A percentile compares a stretch with the other conserved stretches of the same genome.
These are phyloP conservation scores for Spisula subtruncata DNA, from an alignment of 2,888 invertebrate genomes.

Conservation along the genomic window DNA sequence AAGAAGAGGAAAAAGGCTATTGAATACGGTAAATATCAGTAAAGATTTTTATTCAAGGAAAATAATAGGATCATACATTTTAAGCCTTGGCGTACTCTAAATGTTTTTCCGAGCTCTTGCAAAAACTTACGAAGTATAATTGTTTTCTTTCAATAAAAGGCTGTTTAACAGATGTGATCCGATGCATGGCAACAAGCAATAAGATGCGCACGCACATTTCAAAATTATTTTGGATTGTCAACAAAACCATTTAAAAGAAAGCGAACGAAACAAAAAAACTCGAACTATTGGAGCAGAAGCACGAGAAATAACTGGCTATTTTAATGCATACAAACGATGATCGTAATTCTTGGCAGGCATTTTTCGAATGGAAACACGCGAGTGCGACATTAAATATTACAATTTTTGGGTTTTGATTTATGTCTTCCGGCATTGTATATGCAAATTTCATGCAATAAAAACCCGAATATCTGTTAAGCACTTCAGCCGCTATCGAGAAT, in stretches of 20 bases:
- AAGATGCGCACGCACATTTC: neutral
- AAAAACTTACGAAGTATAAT: too few species aligned
- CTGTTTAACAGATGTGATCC: neutral
- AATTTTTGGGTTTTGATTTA: neutral
- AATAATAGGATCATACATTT: too few species aligned
- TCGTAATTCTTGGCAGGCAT: slow-evolving; percentile 14
- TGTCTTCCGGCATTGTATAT: neutral
- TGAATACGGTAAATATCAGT: too few species aligned
- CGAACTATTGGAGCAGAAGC: neutral
- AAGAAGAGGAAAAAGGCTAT: too few species aligned
- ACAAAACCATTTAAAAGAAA: too few species aligned
- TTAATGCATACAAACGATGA: slow-evolving; percentile 36
- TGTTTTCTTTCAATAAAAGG: too few species aligned
- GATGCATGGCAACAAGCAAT: too few species aligned
- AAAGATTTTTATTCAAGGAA: too few species aligned
- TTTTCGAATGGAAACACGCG: slow-evolving; percentile 7
- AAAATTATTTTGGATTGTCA: too few species aligned
- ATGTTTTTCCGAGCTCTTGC: too few species aligned
- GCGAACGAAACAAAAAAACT: too few species aligned
- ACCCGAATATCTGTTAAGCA: neutral
- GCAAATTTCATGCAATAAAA: slow-evolving; percentile 27
- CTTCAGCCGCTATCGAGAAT: neutral
- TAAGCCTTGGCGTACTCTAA: too few species aligned
- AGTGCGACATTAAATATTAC: slow-evolving; percentile 31
- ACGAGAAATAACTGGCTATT: neutral